phyloP scores from a whole-genome alignment of 2,113 vertebrate species.

The Ornithorhynchus anatinus region DNA sequence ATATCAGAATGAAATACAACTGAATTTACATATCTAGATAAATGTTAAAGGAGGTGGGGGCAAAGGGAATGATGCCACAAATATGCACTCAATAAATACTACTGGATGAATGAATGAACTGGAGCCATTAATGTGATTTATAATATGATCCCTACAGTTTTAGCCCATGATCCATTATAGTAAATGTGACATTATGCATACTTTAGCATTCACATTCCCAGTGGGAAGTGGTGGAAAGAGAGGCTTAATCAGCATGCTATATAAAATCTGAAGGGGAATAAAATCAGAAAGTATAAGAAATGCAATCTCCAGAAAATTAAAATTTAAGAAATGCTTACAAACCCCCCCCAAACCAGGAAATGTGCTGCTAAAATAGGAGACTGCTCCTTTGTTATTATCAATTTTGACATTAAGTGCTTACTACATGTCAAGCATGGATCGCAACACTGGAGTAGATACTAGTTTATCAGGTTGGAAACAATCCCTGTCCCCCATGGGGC shows the following conservation, averaged over 20 bases:
- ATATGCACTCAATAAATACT: background rate
- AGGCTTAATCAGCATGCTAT: constrained; percentile 58
- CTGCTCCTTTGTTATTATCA: no score
- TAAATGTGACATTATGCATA: constrained; percentile 49
- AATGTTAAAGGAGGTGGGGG: background rate
- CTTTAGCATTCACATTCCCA: constrained; percentile 53
- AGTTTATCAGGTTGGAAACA: no score
- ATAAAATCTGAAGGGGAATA: constrained; percentile 50
- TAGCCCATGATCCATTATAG: constrained; percentile 35
- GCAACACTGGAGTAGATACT: no score
- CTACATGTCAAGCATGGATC: no score
- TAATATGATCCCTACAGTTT: constrained; percentile 16
- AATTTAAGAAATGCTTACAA: constrained; percentile 53
- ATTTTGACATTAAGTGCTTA: no score
- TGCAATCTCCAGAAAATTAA: constrained; percentile 47
- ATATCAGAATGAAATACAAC: no score
- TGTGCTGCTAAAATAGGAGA: no score
- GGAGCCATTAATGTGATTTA: background rate
- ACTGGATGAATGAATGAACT: no score
- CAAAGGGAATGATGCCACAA: background rate
- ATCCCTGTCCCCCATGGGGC: no score
- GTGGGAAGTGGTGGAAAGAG: constrained; percentile 53
- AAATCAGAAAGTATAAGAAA: constrained; percentile 53
- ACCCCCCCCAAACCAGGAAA: no score
- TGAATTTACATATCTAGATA: background rate